A percentile compares a stretch with the other conserved stretches of the same genome.
Evolutionary conservation across 2,797 vertebrate genomes (phyloP).

Genomic region (Cuniculus paca): DNA sequence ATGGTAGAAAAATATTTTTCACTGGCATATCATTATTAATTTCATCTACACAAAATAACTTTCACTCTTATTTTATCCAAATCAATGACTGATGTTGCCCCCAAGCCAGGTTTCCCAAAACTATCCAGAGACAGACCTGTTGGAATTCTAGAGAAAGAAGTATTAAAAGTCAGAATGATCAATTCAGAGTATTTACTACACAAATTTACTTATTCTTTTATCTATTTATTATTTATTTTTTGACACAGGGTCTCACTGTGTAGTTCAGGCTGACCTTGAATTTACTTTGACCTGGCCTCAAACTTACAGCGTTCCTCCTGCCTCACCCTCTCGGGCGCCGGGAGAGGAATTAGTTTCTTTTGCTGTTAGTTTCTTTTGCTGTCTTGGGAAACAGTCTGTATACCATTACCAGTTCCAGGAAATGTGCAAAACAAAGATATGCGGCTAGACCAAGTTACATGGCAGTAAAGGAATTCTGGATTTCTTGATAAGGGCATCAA

Average conservation of each 20-base stretch:
- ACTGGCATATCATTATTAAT: neutral
- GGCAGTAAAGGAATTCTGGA: neutral
- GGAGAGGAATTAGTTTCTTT: neutral
- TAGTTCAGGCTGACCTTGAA: no score
- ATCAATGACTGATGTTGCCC: no score
- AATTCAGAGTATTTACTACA: neutral
- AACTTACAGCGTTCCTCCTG: no score
- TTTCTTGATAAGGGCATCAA: neutral
- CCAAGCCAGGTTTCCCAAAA: neutral
- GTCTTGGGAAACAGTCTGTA: neutral
- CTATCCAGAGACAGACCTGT: neutral
- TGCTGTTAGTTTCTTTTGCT: neutral
- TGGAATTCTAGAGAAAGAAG: neutral
- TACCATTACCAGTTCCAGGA: neutral
- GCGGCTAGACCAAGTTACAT: neutral
- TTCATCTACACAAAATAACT: constrained; percentile 27
- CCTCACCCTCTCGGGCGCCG: no score
- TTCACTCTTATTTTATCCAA: neutral
- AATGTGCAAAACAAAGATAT: neutral
- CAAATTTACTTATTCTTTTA: neutral
- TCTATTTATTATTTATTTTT: no score
- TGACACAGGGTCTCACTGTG: no score
- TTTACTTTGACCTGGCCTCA: no score
- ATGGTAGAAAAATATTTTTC: neutral
- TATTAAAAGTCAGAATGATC: neutral